Evolutionary conservation across 2,113 vertebrate species (phyloP).

Genomic region (Indicator indicator): DNA sequence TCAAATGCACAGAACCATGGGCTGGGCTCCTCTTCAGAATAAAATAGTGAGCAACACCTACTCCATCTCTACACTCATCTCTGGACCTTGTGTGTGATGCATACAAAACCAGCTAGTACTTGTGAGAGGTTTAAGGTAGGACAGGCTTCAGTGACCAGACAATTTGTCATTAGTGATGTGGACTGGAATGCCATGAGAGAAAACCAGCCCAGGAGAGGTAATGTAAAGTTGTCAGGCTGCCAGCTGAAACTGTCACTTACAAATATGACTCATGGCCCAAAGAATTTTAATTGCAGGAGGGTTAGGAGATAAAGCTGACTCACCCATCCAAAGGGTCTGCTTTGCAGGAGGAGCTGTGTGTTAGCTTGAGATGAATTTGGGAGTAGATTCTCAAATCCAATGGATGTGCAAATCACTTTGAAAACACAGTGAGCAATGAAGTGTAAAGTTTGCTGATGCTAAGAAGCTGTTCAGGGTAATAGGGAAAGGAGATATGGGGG

Average conservation of each 20-base stretch:
- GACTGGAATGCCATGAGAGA: neutral
- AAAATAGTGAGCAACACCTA: neutral
- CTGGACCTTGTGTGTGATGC: neutral
- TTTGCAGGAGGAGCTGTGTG: neutral
- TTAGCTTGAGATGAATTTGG: neutral
- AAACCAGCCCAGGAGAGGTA: neutral
- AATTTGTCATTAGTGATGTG: neutral
- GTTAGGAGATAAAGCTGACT: conserved; percentile 16
- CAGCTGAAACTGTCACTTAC: conserved; percentile 1
- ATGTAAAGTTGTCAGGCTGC: neutral
- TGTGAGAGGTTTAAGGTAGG: neutral
- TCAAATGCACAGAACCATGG: neutral
- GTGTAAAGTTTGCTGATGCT: conserved; percentile 16
- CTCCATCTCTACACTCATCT: neutral
- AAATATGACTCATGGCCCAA: conserved; percentile 27
- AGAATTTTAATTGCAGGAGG: conserved; percentile 11
- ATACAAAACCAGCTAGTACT: neutral
- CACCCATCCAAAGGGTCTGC: neutral
- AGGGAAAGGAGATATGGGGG: neutral
- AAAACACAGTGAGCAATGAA: neutral
- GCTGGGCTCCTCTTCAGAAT: neutral
- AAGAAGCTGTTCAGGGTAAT: neutral
- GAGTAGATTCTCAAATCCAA: neutral
- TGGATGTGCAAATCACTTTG: neutral
- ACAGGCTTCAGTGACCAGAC: neutral